Evolutionary conservation across 2,888 invertebrate species (phyloP), one percentile per base, ranked within the genome.

Genomic region (Branchipolynoe longqiensis): DNA sequence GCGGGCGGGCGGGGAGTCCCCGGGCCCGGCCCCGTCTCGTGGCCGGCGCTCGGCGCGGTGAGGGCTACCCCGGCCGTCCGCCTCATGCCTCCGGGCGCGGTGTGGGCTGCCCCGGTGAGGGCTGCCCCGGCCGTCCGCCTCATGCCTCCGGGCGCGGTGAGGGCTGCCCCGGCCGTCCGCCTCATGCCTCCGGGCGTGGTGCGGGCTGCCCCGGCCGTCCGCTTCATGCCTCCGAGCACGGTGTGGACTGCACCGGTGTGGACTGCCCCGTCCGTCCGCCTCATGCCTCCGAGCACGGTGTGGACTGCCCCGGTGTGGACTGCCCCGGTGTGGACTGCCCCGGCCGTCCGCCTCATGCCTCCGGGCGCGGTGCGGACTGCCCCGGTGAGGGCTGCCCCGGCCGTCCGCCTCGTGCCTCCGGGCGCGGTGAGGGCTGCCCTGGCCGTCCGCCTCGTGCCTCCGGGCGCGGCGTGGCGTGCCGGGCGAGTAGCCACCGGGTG

Each of bases 51-150:
- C 18, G 14, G 22, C 69, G 22, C 69, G 69, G 18, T 69, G 69
- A 18, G 36, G 69, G 33, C 36, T 36, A n/a, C 38, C 69, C 36
- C 3, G 18, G 38, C 31, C 69, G 36, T 69, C 69, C 8, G 2
- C 14, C 14, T 62, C 62, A 31, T 36, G 69, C n/a, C 25, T 33
- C 36, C 38, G 18, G 69, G 69, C 69, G 33, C 69, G 69, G 33
- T 69, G 33, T 14, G 69, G 69, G 38, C 8, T 48, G 48, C 14
- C n/a, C 69, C 69, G 69, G 18, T 69, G 69, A 18, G 36, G 69
- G 33, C 36, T 36, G 38, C 38, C 69, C 36, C 3, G 18, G 38
- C 31, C 69, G 36, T 69, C 69, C 8, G 2, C 14, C 14, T 62
- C 62, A 31, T 36, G 69, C n/a, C 25, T 33, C 36, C 38, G 18